These are phyloP conservation scores for Drosophila birchii DNA, from an alignment of 2,888 invertebrate species.

Conservation along the genomic window DNA sequence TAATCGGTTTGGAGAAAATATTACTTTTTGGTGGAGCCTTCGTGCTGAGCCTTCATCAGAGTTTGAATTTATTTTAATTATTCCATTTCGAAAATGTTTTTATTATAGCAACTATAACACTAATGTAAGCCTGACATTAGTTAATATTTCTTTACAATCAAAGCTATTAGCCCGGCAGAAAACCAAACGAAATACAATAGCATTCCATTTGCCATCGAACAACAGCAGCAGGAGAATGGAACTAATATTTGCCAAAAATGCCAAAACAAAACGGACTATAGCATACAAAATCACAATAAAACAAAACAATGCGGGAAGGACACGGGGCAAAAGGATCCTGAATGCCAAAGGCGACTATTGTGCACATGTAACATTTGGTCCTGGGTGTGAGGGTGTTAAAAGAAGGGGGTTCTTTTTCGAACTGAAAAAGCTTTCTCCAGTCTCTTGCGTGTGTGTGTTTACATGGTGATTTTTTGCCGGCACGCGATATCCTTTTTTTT, in stretches of 20 bases:
- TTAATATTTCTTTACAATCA: background rate
- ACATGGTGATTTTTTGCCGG: slow-evolving; percentile 68
- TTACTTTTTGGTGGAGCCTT: background rate
- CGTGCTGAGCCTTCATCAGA: background rate
- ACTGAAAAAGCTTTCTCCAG: slow-evolving; percentile 68
- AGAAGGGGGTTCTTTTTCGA: slow-evolving; percentile 1
- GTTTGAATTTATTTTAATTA: background rate
- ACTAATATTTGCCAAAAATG: slow-evolving; percentile 74
- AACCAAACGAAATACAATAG: slow-evolving; percentile 43
- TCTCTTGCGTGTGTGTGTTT: slow-evolving; percentile 55
- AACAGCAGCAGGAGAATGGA: slow-evolving; percentile 40
- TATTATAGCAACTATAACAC: background rate
- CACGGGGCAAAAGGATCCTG: slow-evolving; percentile 8
- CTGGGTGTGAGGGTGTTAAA: slow-evolving; percentile 3
- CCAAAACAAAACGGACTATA: slow-evolving; percentile 61
- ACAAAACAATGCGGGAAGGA: slow-evolving; percentile 53
- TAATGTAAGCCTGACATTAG: background rate
- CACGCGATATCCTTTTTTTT: slow-evolving; percentile 80
- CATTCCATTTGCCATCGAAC: slow-evolving; percentile 52
- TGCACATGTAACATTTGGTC: slow-evolving; percentile 22
- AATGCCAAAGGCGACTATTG: slow-evolving; percentile 23
- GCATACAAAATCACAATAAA: slow-evolving; percentile 70
- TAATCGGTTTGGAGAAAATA: background rate
- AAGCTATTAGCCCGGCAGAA: slow-evolving; percentile 35
- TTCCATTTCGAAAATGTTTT: background rate